A percentile compares a stretch with the other conserved stretches of the same genome.
Evolutionary conservation across 2,797 vertebrate genomes (phyloP).

Genomic region (Myiotriccus ornatus): DNA sequence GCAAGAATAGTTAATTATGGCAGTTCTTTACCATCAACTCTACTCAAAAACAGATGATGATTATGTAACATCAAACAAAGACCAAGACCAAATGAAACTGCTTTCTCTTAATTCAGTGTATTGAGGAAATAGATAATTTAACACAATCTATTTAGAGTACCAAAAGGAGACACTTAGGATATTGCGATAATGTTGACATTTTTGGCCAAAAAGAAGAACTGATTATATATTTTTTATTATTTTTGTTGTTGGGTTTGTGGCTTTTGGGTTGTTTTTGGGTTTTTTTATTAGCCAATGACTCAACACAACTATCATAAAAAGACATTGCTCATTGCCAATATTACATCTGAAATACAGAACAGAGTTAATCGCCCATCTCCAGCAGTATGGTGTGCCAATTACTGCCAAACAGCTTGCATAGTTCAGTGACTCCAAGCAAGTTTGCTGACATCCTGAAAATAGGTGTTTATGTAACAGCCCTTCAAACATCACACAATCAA

Average conservation of each 20-base stretch:
- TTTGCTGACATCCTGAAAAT: background rate
- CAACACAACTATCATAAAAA: background rate
- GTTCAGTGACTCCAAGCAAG: background rate
- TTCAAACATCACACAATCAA: background rate
- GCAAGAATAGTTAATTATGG: background rate
- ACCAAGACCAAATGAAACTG: background rate
- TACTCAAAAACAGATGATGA: background rate
- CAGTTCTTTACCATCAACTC: background rate
- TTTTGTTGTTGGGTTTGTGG: background rate
- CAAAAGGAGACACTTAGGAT: background rate
- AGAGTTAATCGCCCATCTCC: background rate
- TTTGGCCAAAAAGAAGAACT: background rate
- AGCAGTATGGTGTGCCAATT: background rate
- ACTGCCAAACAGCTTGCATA: background rate
- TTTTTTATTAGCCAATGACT: background rate
- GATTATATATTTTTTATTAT: background rate
- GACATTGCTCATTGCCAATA: background rate
- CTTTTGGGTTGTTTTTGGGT: background rate
- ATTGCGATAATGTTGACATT: background rate
- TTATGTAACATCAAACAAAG: background rate
- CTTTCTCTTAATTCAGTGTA: background rate
- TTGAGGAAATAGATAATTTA: background rate
- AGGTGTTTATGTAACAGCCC: background rate
- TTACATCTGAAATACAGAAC: background rate
- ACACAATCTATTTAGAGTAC: background rate